Base-by-base conservation (phyloP, 1,140 invertebrate genomes). In the Calephelis nemesis region DNA sequence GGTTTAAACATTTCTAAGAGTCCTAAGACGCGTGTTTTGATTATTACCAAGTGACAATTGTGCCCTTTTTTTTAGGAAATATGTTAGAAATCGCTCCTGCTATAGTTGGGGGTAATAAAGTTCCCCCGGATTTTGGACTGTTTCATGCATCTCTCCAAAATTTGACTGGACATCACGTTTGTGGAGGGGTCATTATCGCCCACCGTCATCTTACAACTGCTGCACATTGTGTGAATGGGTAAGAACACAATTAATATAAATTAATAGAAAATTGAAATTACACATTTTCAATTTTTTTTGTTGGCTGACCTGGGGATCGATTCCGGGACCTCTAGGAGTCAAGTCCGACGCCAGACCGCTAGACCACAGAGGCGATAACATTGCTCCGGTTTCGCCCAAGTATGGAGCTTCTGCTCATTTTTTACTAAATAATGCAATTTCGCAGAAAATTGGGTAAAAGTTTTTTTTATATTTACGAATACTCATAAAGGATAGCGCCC, bases 141-240 rank as follows among this genome's bases (percentile, higher is more conserved):
- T 90, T 84, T 69, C 85, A 89, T 69, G 86, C 76, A 8, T 91
- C 88, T 0, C 72, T 91, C 7, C 88, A 90, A 77, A 88, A 88
- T 74, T 19, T 84, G 42, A 79, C 79, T 5, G 83, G 85, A 1
- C 72, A 85, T 68, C 88, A 91, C 70, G 87, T 91, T n/a, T 93
- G 92, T 82, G 90, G 91, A n/a, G 88, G 87, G 19, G 85, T 87
- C 19, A 75, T 93, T 49, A 78, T 93, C 63, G 92, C 92, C 6
- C 71, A 81, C 11, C 77, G 67, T 62, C 85, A 90, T 74, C 68
- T 92, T 13, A 73, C 90, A 1, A 92, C 92, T 49, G 92, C 83
- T 47, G 89, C 89, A 19, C 89, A 92, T 79, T 92, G 89, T 72
- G 79, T 91, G 30, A 45, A 77, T 52, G 74, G 77, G 88, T 88